Percentiles rank a stretch among this genome's conserved stretches.
Conservation (phyloP, 2,113 vertebrate genomes). For the Deroptyus accipitrinus region DNA sequence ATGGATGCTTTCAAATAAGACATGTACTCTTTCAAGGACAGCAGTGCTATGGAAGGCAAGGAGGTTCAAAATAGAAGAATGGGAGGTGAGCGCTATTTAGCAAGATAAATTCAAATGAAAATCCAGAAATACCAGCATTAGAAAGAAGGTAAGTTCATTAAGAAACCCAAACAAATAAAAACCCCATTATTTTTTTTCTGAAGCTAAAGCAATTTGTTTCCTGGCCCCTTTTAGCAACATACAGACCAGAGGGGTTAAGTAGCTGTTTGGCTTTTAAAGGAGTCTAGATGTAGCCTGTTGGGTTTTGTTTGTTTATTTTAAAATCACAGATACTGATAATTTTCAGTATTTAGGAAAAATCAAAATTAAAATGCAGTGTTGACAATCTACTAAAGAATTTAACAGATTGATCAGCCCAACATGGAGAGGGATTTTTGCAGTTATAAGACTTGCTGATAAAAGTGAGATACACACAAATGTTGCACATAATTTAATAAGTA, state of each 20-base stretch:
- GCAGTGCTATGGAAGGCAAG: neutral
- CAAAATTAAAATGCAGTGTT: neutral
- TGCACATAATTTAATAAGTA: neutral
- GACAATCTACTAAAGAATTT: neutral
- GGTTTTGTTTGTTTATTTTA: neutral
- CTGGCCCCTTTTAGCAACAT: neutral
- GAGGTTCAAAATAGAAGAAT: neutral
- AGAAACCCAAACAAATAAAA: neutral
- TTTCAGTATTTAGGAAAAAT: neutral
- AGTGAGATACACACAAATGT: neutral
- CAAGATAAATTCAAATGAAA: neutral
- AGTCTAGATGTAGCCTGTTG: neutral
- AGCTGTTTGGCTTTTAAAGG: neutral
- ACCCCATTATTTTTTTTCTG: neutral
- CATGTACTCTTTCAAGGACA: neutral
- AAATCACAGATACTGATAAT: neutral
- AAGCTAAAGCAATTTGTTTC: neutral
- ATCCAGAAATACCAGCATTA: neutral
- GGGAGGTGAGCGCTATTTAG: neutral
- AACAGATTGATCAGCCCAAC: neutral
- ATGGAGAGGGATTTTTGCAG: neutral
- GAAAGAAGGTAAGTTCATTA: neutral
- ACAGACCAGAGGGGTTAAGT: neutral
- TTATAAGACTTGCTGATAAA: neutral
- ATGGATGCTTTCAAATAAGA: neutral